Percentiles rank a stretch among this genome's conserved stretches.
Conservation (phyloP, 2,888 invertebrate genomes). For the Pammene fasciana region DNA sequence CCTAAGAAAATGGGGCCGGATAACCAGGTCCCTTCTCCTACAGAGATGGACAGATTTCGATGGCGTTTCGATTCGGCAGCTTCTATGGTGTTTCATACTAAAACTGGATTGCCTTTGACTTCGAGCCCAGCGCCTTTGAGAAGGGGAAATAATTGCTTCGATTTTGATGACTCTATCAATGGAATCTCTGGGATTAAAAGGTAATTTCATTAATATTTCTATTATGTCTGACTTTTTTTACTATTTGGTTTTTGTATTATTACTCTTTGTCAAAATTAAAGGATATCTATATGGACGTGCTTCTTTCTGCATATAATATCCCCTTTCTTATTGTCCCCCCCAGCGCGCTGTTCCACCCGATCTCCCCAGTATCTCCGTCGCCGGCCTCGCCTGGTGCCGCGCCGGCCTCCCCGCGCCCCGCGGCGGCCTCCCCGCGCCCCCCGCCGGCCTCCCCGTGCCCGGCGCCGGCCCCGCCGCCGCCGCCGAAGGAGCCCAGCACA, state of each 20-base stretch:
- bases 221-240: conserved; percentile 21
- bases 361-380: conserved; percentile 54
- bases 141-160: conserved; percentile 90
- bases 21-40: conserved; percentile 86
- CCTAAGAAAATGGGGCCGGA: conserved; percentile 51
- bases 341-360: conserved; percentile 87
- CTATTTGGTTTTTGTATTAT: neutral
- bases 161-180: conserved; percentile 91
- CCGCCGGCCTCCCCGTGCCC: conserved; percentile 42
- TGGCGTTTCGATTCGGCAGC: conserved; percentile 90
- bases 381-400: conserved; percentile 51
- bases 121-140: conserved; percentile 94
- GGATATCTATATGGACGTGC: no score
- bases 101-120: conserved; percentile 91
- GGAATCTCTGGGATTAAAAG: conserved; percentile 92
- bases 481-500: conserved; percentile 40
- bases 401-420: conserved; percentile 40
- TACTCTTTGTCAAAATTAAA: neutral
- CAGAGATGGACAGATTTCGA: conserved; percentile 88
- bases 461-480: conserved; percentile 48
- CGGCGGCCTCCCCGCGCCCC: conserved; percentile 52
- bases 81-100: conserved; percentile 91
- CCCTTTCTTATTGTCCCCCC: conserved; percentile 44
- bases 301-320: no score
- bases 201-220: conserved; percentile 74